phyloP scores from a whole-genome alignment of 2,113 vertebrate genomes.

The Carlito syrichta region DNA sequence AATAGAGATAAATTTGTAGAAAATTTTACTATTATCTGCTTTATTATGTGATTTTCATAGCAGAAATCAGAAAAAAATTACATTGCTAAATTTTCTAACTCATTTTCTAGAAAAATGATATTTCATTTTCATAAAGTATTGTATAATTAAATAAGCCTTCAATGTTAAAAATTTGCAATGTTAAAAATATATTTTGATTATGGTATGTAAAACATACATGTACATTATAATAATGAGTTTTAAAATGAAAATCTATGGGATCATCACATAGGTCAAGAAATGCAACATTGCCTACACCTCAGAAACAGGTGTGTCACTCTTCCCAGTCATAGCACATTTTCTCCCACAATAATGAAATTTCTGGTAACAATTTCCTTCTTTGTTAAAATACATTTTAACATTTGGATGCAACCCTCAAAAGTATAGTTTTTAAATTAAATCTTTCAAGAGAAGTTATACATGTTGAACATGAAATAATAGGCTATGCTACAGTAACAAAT shows the following conservation, averaged over 20 bases:
- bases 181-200: neutral
- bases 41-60: neutral
- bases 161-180: neutral
- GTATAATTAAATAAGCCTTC: neutral
- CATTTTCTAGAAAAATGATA: neutral
- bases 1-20: neutral
- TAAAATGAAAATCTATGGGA: neutral
- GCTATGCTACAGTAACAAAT: neutral
- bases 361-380: neutral
- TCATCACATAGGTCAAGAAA: neutral
- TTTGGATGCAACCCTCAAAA: neutral
- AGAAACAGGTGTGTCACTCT: neutral
- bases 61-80: neutral
- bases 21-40: neutral
- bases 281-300: neutral
- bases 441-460: neutral
- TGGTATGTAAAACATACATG: neutral
- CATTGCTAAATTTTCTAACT: neutral
- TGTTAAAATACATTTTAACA: neutral
- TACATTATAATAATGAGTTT: neutral
- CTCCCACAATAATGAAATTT: neutral
- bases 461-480: neutral
- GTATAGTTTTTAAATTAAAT: neutral
- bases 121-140: neutral
- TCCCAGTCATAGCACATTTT: neutral